Conservation (phyloP, 2,113 vertebrate genomes). For the Acanthisitta chloris region DNA sequence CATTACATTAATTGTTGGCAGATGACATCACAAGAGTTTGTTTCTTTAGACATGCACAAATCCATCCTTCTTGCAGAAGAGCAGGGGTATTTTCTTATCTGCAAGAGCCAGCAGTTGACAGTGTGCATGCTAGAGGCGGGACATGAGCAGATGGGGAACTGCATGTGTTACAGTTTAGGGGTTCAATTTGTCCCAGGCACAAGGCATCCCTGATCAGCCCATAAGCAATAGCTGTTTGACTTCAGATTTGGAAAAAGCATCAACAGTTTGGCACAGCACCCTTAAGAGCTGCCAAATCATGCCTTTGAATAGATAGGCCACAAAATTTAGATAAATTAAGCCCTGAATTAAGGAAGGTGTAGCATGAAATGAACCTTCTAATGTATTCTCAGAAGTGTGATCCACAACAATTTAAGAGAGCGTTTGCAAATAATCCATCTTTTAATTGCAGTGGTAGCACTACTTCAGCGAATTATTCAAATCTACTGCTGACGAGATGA, state of each 20-base stretch:
- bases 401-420: neutral
- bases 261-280: neutral
- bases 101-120: neutral
- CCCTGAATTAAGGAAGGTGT: neutral
- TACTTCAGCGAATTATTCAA: neutral
- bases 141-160: neutral
- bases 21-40: neutral
- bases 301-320: neutral
- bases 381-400: neutral
- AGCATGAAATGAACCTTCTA: neutral
- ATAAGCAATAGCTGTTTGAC: neutral
- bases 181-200: fast-evolving
- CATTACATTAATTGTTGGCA: neutral
- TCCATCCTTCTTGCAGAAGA: neutral
- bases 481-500: neutral
- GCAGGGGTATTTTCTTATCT: neutral
- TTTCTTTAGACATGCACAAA: neutral
- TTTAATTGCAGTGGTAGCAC: neutral
- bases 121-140: neutral
- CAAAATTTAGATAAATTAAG: conserved; percentile 6
- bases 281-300: neutral
- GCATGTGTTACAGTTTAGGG: fast-evolving
- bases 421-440: neutral
- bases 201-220: neutral
- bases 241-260: neutral